Base-by-base conservation (phyloP, 30 jellyfish, hydroid and myxozoan species). In the Cassiopea andromeda region DNA sequence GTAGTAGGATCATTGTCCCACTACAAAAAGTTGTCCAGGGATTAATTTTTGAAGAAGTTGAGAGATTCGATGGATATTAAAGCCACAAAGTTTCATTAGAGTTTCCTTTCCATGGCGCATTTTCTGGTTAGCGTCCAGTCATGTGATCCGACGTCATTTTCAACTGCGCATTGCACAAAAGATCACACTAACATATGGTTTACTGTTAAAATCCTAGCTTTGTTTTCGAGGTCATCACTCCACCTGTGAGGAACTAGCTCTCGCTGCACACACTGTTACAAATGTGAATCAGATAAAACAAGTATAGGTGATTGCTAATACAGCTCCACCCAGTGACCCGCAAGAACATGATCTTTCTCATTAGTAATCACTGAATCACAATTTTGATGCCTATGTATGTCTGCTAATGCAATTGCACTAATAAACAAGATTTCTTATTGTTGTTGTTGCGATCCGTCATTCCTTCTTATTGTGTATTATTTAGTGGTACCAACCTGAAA, bases 151-250 rank as follows among this genome's bases (percentile, higher is more conserved):
- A 27, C 12, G 12, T 6, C 69, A 54, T 43, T 43, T 48, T 50
- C 27, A 38, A 77, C 54, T 77, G 54, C 71, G 73, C 17, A 15
- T 1, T 45, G 45, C 15, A 44, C 71, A 81, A 69, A 12, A 43
- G 90, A 81, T 82, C 90, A 81, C 90, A 81, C 90, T 43, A 45
- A 82, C 82, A 70, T 64, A 64, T 68, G 80, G 80, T 81, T 81
- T 70, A 9, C 18, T 19, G 48, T 81, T 68, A 9, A 67, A 81
- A 44, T 64, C 80, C 69, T 44, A 44, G 46, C 46, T 64, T 68
- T 81, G 80, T 70, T 66, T 38, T 48, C 61, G 16, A 44, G 80
- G 90, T 70, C 79, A 70, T 4, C 2, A 4, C 73, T 64, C 73
- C 43, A 64, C 15, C 73, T 27, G 73, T 64, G 73, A 64, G 73